Evolutionary conservation across 2,113 vertebrate species (phyloP).

Genomic region (Brevimyrus niger): DNA sequence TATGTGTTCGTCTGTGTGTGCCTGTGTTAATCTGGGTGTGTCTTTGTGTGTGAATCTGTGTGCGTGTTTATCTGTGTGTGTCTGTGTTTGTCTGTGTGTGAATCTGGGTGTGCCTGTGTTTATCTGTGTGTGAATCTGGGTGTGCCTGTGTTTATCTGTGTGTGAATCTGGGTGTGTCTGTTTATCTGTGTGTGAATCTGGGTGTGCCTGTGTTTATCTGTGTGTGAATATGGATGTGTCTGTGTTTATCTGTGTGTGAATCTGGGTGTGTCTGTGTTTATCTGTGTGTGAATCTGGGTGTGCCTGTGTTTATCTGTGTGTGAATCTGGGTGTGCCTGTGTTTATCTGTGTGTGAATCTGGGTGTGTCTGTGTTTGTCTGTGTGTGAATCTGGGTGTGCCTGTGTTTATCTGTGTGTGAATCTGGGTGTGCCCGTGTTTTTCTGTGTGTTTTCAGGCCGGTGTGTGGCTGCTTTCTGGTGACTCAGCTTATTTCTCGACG

Average conservation of each 20-base stretch:
- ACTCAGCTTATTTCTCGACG: not conserved
- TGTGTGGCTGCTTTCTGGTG: not conserved
- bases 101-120: not conserved
- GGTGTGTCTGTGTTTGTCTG: not conserved
- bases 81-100: not conserved
- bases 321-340: not conserved
- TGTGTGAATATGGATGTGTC: not conserved
- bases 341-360: not conserved
- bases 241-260: not conserved
- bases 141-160: not conserved
- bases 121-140: not conserved
- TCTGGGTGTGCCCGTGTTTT: not conserved
- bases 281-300: not conserved
- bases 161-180: not conserved
- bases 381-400: not conserved
- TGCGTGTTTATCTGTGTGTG: not conserved
- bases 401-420: not conserved
- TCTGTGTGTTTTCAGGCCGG: not conserved
- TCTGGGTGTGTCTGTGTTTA: not conserved
- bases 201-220: not conserved
- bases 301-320: not conserved
- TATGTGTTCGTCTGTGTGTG: not conserved
- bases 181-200: not conserved
- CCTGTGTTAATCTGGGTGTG: not conserved
- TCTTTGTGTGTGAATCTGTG: not conserved